Conservation (phyloP, 2,113 vertebrate species). For the Lichenostomus cassidix region DNA sequence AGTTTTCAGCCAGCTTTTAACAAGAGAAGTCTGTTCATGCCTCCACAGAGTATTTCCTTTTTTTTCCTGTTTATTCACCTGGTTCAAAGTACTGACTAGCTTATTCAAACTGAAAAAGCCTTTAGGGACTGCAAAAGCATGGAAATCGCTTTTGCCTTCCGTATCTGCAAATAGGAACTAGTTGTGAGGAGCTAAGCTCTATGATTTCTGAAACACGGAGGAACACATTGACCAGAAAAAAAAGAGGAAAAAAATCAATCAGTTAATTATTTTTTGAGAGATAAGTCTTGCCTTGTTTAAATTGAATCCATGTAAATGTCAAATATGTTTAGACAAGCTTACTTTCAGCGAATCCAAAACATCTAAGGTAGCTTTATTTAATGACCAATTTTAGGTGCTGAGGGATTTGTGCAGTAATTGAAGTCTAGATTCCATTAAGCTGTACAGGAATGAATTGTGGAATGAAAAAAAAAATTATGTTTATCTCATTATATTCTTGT, state of each 20-base stretch:
- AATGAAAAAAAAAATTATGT: not conserved
- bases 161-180: not conserved
- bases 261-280: constrained; percentile 29
- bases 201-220: not conserved
- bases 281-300: constrained; percentile 38
- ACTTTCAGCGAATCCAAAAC: not conserved
- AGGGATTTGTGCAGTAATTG: constrained; percentile 30
- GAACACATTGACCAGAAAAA: not conserved
- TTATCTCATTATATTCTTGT: not conserved
- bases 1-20: constrained; percentile 4
- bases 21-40: constrained; percentile 3
- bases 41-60: not conserved
- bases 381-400: not conserved
- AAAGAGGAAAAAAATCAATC: not conserved
- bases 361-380: constrained; percentile 6
- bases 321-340: constrained; percentile 4
- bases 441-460: not conserved
- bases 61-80: constrained; percentile 31
- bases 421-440: not conserved
- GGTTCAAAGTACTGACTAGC: constrained; percentile 5
- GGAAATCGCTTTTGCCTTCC: not conserved
- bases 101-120: not conserved
- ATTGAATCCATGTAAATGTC: constrained; percentile 31
- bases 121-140: not conserved
- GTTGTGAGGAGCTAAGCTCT: not conserved